Percentiles rank a stretch among this genome's conserved stretches.
These are phyloP conservation scores for Platycheirus rosarum DNA, from an alignment of 2,888 invertebrate species.

Conservation along the genomic window DNA sequence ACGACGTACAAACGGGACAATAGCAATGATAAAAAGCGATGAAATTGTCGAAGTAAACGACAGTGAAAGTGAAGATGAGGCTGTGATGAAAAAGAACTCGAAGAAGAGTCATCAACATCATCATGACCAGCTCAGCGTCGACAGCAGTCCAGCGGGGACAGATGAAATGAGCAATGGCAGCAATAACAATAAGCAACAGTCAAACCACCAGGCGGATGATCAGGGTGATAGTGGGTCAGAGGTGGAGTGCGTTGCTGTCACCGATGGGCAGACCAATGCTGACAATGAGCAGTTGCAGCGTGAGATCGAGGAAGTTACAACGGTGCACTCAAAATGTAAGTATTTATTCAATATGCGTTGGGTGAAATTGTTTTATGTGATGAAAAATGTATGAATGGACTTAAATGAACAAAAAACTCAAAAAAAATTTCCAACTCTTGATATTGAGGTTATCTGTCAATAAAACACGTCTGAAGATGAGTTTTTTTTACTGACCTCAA, in stretches of 20 bases:
- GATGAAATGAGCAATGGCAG: constrained; percentile 59
- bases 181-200: constrained; percentile 47
- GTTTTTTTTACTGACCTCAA: too few species aligned
- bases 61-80: constrained; percentile 76
- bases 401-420: too few species aligned
- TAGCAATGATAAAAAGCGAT: constrained; percentile 48
- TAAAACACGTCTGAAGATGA: too few species aligned
- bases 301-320: constrained; percentile 79
- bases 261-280: constrained; percentile 58
- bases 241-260: constrained; percentile 61
- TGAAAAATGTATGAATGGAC: too few species aligned
- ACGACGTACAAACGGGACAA: constrained; percentile 54
- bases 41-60: constrained; percentile 77
- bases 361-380: too few species aligned
- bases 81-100: constrained; percentile 60
- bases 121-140: constrained; percentile 67
- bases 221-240: constrained; percentile 66
- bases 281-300: constrained; percentile 76
- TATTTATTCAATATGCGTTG: too few species aligned
- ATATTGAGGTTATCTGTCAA: too few species aligned
- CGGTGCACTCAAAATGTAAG: constrained; percentile 77
- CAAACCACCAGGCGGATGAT: constrained; percentile 52
- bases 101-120: constrained; percentile 61
- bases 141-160: constrained; percentile 62
- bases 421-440: too few species aligned